Percentiles rank a stretch among this genome's conserved stretches.
Conservation (phyloP, 2,797 vertebrate genomes). For the Geotrypetes seraphini region DNA sequence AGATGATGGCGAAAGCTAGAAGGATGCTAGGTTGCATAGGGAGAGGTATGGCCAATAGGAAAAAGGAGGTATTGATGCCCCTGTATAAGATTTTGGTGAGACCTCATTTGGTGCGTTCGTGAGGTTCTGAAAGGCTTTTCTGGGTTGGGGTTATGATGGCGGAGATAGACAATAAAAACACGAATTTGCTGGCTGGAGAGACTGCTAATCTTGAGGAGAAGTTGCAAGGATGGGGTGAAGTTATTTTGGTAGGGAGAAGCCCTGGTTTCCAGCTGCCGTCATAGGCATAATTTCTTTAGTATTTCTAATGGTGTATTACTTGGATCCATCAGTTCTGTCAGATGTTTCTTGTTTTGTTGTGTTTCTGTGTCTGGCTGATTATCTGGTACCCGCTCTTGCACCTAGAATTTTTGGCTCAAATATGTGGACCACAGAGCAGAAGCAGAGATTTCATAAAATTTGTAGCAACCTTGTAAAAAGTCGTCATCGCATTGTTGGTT, state of each 20-base stretch:
- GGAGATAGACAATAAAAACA: constrained; percentile 53
- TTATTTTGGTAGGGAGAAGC: constrained; percentile 86
- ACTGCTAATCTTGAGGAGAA: constrained; percentile 91
- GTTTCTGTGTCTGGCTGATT: no score
- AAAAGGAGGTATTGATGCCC: no score
- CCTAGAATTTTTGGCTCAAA: no score
- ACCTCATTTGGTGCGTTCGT: no score
- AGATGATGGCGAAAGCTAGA: no score
- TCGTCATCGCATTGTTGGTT: constrained; percentile 74
- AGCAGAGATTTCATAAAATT: no score
- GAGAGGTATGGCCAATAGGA: no score
- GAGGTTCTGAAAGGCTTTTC: fast-evolving
- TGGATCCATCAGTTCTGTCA: constrained; percentile 93
- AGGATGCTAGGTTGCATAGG: no score
- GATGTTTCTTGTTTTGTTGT: constrained; percentile 85
- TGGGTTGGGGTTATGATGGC: constrained; percentile 37
- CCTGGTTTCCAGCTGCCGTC: constrained; percentile 83
- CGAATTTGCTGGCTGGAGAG: constrained; percentile 70
- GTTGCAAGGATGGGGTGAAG: constrained; percentile 92
- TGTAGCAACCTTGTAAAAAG: constrained; percentile 86
- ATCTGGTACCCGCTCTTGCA: no score
- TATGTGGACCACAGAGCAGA: no score
- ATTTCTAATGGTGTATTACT: constrained; percentile 83
- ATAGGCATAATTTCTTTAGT: constrained; percentile 64
- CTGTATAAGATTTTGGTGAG: no score